These are phyloP conservation scores for Plusia festucae DNA, from an alignment of 2,888 invertebrate genomes.

Conservation along the genomic window DNA sequence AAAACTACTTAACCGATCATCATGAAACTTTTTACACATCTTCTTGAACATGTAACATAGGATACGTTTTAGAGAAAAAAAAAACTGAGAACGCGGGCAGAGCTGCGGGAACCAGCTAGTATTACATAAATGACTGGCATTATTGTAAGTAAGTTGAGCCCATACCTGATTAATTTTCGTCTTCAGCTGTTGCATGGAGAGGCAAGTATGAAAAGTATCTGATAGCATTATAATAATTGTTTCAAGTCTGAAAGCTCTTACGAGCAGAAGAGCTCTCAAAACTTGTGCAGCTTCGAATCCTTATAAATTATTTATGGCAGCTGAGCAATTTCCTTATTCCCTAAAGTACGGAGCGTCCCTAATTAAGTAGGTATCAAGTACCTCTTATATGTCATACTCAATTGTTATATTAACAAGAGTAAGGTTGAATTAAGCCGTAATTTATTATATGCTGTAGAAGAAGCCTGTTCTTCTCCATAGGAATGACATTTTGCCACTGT, in stretches of 20 bases:
- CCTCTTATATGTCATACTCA: constrained; percentile 73
- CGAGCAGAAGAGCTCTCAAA: constrained; percentile 78
- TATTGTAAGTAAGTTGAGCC: neutral
- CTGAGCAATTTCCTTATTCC: constrained; percentile 78
- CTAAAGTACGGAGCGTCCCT: constrained; percentile 63
- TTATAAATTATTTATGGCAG: constrained; percentile 86
- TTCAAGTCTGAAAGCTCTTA: constrained; percentile 56
- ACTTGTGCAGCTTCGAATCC: constrained; percentile 79
- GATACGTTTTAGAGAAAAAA: too few relatives aligned
- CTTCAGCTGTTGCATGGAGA: constrained; percentile 20
- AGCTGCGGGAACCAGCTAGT: too few relatives aligned
- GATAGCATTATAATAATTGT: constrained; percentile 65
- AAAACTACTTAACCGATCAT: too few relatives aligned
- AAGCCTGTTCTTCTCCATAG: too few relatives aligned
- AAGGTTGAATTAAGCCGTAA: constrained; percentile 69
- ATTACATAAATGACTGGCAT: too few relatives aligned
- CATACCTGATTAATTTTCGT: neutral
- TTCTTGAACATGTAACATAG: too few relatives aligned
- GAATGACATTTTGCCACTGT: too few relatives aligned
- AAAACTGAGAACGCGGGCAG: too few relatives aligned
- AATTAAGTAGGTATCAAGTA: constrained; percentile 80
- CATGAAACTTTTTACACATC: too few relatives aligned
- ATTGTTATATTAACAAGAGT: constrained; percentile 73
- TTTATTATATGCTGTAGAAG: constrained; percentile 58
- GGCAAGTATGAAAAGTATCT: constrained; percentile 56